A percentile compares a stretch with the other conserved stretches of the same genome.
Conservation (phyloP, 2,888 invertebrate species). For the Plebejus anna region DNA sequence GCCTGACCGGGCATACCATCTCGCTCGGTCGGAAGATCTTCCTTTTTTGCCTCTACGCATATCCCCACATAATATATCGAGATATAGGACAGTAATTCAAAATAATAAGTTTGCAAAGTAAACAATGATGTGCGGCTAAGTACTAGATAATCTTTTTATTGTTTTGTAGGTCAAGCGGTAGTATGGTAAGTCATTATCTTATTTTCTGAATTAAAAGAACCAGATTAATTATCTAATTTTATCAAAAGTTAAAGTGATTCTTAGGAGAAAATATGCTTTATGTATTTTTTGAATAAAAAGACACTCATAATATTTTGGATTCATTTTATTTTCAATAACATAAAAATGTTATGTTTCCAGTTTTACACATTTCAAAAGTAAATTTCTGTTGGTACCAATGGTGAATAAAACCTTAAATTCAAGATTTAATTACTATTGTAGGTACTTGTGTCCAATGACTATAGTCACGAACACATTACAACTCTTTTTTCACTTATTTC, state of each 20-base stretch:
- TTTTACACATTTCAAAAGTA: slow-evolving; percentile 76
- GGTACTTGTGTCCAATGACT: slow-evolving; percentile 69
- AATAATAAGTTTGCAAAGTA: too few relatives aligned
- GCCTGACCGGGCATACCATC: too few relatives aligned
- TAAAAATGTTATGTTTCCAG: slow-evolving; percentile 79
- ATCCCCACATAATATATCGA: too few relatives aligned
- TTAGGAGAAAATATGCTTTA: neutral
- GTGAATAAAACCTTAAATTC: slow-evolving; percentile 65
- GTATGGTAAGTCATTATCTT: too few relatives aligned
- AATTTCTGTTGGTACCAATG: slow-evolving; percentile 69
- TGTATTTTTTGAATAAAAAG: slow-evolving; percentile 38
- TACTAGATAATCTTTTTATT: too few relatives aligned
- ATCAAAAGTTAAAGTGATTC: neutral
- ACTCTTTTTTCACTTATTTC: slow-evolving; percentile 76
- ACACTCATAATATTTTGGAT: slow-evolving; percentile 66
- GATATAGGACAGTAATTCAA: too few relatives aligned
- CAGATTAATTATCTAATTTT: neutral
- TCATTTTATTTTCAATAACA: slow-evolving; percentile 81
- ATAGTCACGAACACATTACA: slow-evolving; percentile 58
- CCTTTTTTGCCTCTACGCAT: too few relatives aligned
- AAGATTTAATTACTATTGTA: slow-evolving; percentile 66
- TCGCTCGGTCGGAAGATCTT: too few relatives aligned
- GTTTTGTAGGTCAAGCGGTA: too few relatives aligned
- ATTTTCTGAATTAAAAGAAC: too few relatives aligned
- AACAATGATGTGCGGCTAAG: too few relatives aligned